phyloP scores from a whole-genome alignment of 1,140 invertebrate genomes.

The Papilio xuthus region DNA sequence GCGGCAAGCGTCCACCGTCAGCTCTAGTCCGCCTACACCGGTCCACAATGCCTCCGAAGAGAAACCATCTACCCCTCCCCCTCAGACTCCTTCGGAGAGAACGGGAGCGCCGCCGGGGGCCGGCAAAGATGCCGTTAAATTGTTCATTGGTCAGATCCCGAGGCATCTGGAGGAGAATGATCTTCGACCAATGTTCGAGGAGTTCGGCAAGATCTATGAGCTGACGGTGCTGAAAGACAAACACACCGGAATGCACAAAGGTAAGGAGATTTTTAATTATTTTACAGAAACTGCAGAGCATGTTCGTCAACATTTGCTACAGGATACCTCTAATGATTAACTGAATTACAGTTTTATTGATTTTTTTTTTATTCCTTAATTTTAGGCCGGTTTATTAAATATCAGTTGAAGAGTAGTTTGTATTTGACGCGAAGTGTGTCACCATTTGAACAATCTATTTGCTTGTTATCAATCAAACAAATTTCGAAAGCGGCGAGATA shows the following conservation, averaged over 20 bases:
- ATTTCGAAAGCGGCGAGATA: constrained; percentile 1
- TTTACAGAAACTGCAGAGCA: background rate
- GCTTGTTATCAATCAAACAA: constrained; percentile 16
- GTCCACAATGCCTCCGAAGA: constrained; percentile 55
- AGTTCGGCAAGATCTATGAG: constrained; percentile 96
- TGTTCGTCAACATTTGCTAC: background rate
- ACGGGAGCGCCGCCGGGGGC: constrained; percentile 75
- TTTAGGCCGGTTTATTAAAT: too few species aligned
- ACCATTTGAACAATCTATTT: background rate
- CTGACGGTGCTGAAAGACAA: constrained; percentile 96
- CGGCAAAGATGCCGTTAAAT: constrained; percentile 87
- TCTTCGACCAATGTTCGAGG: constrained; percentile 94
- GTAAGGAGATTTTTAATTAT: constrained; percentile 79
- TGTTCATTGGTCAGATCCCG: constrained; percentile 97
- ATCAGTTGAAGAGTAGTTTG: too few species aligned
- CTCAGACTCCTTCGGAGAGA: constrained; percentile 66
- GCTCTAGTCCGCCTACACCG: constrained; percentile 66
- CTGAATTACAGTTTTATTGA: background rate
- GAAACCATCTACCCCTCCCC: constrained; percentile 47
- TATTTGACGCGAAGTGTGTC: too few species aligned
- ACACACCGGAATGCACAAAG: constrained; percentile 96
- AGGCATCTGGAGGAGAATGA: constrained; percentile 94
- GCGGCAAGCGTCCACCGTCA: constrained; percentile 46
- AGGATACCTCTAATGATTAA: background rate
- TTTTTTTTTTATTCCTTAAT: too few species aligned